These are phyloP conservation scores for Sebastolobus alascanus DNA, from an alignment of 2,797 vertebrate genomes.

Conservation along the genomic window DNA sequence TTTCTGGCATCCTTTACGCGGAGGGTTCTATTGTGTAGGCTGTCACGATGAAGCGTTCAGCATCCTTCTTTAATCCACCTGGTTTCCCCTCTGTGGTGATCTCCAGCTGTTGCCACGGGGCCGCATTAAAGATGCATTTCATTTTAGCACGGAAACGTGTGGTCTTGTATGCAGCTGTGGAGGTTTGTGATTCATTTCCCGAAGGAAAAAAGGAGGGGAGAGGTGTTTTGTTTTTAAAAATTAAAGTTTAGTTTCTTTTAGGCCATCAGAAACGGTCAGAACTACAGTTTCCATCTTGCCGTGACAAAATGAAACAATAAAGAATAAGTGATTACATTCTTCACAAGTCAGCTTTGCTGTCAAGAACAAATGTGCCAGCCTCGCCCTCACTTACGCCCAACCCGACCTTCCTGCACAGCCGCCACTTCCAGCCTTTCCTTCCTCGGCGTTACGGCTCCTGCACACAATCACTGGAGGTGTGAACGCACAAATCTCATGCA, in stretches of 20 bases:
- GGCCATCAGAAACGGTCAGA: no score
- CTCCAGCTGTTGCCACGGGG: slow-evolving; percentile 36
- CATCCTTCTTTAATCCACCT: slow-evolving; percentile 50
- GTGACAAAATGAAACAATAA: not conserved
- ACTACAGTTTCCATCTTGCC: not conserved
- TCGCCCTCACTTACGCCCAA: slow-evolving; percentile 15
- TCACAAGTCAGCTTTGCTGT: slow-evolving; percentile 5
- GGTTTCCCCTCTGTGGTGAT: not conserved
- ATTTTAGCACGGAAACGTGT: not conserved
- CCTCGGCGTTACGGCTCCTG: slow-evolving; percentile 19
- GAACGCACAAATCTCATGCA: not conserved
- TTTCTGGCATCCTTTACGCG: slow-evolving; percentile 25
- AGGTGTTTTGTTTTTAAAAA: slow-evolving; percentile 66
- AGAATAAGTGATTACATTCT: slow-evolving; percentile 1
- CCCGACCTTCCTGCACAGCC: slow-evolving; percentile 51
- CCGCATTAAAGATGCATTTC: not conserved
- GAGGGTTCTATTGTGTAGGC: slow-evolving; percentile 36
- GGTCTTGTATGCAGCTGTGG: not conserved
- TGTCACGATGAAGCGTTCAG: slow-evolving; percentile 14
- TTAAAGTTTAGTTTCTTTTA: no score
- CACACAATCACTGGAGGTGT: slow-evolving; percentile 19
- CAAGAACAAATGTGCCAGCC: not conserved
- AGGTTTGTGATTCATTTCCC: not conserved
- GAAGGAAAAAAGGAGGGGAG: not conserved
- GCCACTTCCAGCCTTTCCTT: slow-evolving; percentile 55